phyloP scores from a whole-genome alignment of 2,113 vertebrate genomes.

The Oryzias curvinotus region DNA sequence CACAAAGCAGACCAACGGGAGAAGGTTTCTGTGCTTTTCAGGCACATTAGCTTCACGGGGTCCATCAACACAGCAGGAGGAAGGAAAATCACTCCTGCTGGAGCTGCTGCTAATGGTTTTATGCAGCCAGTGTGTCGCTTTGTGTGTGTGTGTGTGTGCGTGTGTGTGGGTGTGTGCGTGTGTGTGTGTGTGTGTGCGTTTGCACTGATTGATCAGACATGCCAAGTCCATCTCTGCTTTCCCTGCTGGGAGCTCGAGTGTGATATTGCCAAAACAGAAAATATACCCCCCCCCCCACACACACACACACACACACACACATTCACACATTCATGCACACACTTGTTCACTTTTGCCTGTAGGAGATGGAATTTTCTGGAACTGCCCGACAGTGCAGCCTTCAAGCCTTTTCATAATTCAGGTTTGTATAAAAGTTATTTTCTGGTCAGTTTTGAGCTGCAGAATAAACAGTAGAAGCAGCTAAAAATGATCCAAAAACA shows the following conservation, averaged over 20 bases:
- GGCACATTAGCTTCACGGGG: slow-evolving; percentile 39
- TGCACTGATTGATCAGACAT: slow-evolving; percentile 55
- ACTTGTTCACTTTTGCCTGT: too few species aligned
- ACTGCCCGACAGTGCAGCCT: too few species aligned
- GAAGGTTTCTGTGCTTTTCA: slow-evolving; percentile 14
- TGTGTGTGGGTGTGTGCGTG: background rate
- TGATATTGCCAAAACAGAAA: slow-evolving; percentile 62
- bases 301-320: background rate
- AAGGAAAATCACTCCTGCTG: slow-evolving; percentile 51
- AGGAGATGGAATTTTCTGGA: too few species aligned
- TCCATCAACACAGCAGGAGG: slow-evolving; percentile 66
- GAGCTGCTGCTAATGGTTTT: slow-evolving; percentile 63
- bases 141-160: background rate
- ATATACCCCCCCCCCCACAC: slow-evolving; percentile 40
- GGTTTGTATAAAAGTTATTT: too few species aligned
- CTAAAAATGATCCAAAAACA: too few species aligned
- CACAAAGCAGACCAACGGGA: background rate
- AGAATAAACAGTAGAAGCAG: too few species aligned
- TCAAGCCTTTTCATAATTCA: too few species aligned
- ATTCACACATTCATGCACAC: too few species aligned
- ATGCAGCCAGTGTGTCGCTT: slow-evolving; percentile 16
- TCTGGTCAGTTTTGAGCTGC: too few species aligned
- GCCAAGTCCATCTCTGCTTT: slow-evolving; percentile 60
- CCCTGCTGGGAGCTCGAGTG: slow-evolving; percentile 59
- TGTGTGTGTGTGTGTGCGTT: slow-evolving; percentile 8